These are phyloP conservation scores for Bungarus multicinctus DNA, from an alignment of 2,113 vertebrate genomes.

Conservation along the genomic window DNA sequence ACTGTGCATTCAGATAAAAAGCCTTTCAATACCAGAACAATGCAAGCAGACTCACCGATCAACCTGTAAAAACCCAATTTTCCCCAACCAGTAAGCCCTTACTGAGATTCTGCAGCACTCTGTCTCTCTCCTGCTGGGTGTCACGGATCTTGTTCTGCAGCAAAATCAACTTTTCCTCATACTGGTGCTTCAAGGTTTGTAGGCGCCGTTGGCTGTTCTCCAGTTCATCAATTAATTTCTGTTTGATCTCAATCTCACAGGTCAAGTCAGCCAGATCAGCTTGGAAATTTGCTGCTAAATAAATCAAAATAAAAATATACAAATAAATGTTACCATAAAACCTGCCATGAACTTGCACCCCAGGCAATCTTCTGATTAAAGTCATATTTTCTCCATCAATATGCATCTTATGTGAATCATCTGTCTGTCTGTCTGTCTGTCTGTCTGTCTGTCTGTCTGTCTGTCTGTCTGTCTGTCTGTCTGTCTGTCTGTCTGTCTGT, in stretches of 20 bases:
- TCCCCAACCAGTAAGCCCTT: conserved; percentile 47
- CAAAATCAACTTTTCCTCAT: conserved; percentile 94
- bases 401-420: background rate
- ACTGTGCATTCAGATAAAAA: background rate
- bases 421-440: too few relatives aligned
- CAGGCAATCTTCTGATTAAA: background rate
- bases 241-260: conserved; percentile 98
- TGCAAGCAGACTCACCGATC: background rate
- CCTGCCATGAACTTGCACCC: background rate
- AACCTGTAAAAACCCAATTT: background rate
- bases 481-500: too few relatives aligned
- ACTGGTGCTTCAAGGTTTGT: conserved; percentile 93
- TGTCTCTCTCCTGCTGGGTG: conserved; percentile 93
- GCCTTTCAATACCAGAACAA: background rate
- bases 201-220: conserved; percentile 95
- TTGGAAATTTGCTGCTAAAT: conserved; percentile 84
- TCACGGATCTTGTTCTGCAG: conserved; percentile 97
- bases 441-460: too few relatives aligned
- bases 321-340: background rate
- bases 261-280: conserved; percentile 92
- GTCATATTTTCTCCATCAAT: background rate
- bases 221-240: conserved; percentile 95
- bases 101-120: conserved; percentile 97
- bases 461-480: too few relatives aligned
- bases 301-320: background rate